Evolutionary conservation across 2,113 vertebrate genomes (phyloP), one percentile per base, ranked within the genome.

Genomic region (Scomber colias): DNA sequence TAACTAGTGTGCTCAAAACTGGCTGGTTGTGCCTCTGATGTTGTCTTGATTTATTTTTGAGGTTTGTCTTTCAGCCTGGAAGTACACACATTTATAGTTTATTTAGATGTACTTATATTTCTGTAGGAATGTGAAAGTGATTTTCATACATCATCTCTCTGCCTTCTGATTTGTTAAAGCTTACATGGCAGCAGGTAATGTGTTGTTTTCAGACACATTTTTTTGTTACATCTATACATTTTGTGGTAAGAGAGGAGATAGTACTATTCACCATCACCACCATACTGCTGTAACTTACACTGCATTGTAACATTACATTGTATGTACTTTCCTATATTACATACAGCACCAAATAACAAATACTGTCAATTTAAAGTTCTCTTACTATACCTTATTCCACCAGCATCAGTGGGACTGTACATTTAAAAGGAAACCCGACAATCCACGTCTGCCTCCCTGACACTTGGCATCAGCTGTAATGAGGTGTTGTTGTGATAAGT

Each of bases 1-100:
- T 94, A 95, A 95, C 93, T 62, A 62, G 69, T 82, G 66, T 86
- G 79, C 65, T 77, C 30, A 66, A 71, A 82, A 76, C 70, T 77
- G 57, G 30, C 73, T 71, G 62, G n/a, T 65, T 60, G 27, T 53
- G 53, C 88, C 71, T 84, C 71, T 81, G 75, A 73, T 78, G 11
- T 75, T 65, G 61, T 19, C 74, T 54, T 54, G 30, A 44, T 59
- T 84, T 86, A 77, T 83, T 66, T 79, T 68, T 64, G 1, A 74
- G 16, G 21, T 76, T 82, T 75, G 11, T 51, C 56, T 62, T 77
- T 68, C 10, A 67, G 50, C 49, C 61, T 31, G 2, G 15, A 57
- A 62, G 66, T 40, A 75, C 75, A 61, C 9, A 40, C 35, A 40
- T 40, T 40, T 9, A 40, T 40, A 40, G 35, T 9, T 40, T 9